Percentiles rank a stretch among this genome's conserved stretches.
These are phyloP conservation scores for Scylla paramamosain DNA, from an alignment of 1,140 invertebrate genomes.

Conservation along the genomic window DNA sequence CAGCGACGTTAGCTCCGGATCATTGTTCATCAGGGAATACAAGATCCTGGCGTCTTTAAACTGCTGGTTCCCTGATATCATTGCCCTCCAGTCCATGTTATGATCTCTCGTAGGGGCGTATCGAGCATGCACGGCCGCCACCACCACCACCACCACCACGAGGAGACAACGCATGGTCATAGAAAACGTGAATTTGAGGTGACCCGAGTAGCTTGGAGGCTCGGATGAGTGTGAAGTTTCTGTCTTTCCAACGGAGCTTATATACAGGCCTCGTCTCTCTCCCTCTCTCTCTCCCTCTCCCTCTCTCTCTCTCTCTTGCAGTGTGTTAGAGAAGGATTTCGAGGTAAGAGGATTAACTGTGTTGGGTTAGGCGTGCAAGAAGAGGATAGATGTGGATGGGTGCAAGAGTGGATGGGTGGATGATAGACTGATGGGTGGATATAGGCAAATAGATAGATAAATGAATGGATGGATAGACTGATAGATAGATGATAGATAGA, in stretches of 20 bases:
- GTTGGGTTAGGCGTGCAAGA: too few species aligned
- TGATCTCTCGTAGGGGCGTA: constrained; percentile 68
- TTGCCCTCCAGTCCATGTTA: constrained; percentile 56
- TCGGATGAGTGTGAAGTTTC: not conserved
- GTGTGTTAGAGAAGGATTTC: too few species aligned
- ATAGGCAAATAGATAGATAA: too few species aligned
- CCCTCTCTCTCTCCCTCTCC: not conserved
- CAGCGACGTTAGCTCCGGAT: constrained; percentile 16
- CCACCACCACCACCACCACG: constrained; percentile 24
- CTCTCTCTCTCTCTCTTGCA: not conserved
- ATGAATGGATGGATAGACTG: too few species aligned
- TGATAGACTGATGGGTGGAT: not conserved
- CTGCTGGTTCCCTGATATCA: constrained; percentile 62
- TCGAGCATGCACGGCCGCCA: constrained; percentile 34
- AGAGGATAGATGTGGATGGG: too few species aligned
- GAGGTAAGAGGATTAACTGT: too few species aligned
- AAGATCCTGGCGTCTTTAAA: constrained; percentile 61
- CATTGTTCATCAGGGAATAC: constrained; percentile 59
- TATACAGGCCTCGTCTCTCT: not conserved
- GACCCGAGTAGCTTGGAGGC: not conserved
- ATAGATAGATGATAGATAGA: too few species aligned
- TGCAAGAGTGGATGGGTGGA: too few species aligned
- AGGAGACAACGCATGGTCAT: not conserved
- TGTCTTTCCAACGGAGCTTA: not conserved
- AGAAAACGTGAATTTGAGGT: not conserved